These are phyloP conservation scores for Meda fulgida DNA, from an alignment of 2,797 vertebrate genomes.

Conservation along the genomic window DNA sequence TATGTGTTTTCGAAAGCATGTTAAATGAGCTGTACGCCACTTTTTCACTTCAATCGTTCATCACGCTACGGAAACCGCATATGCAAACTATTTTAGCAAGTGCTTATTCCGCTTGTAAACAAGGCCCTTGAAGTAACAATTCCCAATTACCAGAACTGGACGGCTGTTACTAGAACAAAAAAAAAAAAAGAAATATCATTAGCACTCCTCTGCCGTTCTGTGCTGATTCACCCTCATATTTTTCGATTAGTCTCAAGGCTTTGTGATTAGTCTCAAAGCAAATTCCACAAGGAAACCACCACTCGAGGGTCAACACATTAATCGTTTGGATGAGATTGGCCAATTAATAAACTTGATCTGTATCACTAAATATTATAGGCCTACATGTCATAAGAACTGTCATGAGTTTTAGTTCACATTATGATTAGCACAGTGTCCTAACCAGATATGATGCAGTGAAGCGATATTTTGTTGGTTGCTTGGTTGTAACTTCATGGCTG, in stretches of 20 bases:
- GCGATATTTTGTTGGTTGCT: not conserved
- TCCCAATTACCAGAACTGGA: conserved; percentile 27
- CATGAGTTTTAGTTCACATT: not conserved
- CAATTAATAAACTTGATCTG: not conserved
- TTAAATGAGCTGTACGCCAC: not conserved
- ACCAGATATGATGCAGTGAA: not conserved
- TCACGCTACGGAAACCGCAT: not conserved
- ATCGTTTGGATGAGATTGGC: not conserved
- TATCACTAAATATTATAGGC: not conserved
- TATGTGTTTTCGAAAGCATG: not conserved
- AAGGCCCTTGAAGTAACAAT: conserved; percentile 20
- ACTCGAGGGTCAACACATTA: not conserved
- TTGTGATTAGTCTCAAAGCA: not conserved
- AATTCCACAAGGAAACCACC: not conserved
- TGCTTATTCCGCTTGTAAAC: conserved; percentile 13
- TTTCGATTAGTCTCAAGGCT: not conserved
- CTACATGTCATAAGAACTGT: not conserved
- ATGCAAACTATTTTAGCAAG: conserved; percentile 38
- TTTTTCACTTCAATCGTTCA: not conserved
- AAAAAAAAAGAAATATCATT: not conserved
- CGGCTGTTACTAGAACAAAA: conserved; percentile 10
- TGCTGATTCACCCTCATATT: not conserved
- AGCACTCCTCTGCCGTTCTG: conserved; percentile 11
- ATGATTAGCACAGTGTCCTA: not conserved
- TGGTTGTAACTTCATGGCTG: not conserved